phyloP scores from a whole-genome alignment of 2,888 invertebrate species.

The Andrena bicolor region DNA sequence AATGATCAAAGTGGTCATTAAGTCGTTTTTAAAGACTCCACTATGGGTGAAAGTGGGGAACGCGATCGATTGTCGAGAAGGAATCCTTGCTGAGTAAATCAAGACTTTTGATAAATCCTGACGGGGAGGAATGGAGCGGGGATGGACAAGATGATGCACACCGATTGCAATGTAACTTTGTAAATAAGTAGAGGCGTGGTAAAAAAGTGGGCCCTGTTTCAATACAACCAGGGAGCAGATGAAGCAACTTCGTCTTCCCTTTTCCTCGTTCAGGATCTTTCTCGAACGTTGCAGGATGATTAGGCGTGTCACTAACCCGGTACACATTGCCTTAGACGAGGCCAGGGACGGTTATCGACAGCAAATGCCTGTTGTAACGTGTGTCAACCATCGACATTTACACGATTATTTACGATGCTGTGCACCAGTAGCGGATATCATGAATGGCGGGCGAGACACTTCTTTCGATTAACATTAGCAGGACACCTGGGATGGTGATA shows the following conservation, averaged over 20 bases:
- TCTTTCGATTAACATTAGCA: constrained; percentile 28
- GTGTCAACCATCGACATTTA: constrained; percentile 48
- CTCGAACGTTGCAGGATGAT: constrained; percentile 41
- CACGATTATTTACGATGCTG: constrained; percentile 54
- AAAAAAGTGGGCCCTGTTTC: no score
- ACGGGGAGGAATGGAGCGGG: no score
- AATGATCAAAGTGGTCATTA: constrained; percentile 11
- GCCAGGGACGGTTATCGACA: constrained; percentile 64
- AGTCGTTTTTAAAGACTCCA: not conserved
- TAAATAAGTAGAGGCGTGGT: no score
- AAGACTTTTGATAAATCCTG: not conserved
- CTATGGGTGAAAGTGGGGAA: constrained; percentile 1
- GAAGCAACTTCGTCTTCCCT: not conserved
- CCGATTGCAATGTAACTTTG: no score
- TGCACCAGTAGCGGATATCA: constrained; percentile 47
- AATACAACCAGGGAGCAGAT: no score
- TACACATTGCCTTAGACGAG: constrained; percentile 42
- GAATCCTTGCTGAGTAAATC: not conserved
- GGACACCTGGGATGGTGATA: not conserved
- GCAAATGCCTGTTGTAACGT: constrained; percentile 51
- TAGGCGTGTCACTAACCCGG: constrained; percentile 58
- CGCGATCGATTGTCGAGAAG: not conserved
- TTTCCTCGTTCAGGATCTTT: constrained; percentile 50
- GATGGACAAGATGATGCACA: no score
- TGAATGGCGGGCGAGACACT: constrained; percentile 10